Evolutionary conservation across 2,888 invertebrate genomes (phyloP).

Genomic region (Calameuta filiformis): DNA sequence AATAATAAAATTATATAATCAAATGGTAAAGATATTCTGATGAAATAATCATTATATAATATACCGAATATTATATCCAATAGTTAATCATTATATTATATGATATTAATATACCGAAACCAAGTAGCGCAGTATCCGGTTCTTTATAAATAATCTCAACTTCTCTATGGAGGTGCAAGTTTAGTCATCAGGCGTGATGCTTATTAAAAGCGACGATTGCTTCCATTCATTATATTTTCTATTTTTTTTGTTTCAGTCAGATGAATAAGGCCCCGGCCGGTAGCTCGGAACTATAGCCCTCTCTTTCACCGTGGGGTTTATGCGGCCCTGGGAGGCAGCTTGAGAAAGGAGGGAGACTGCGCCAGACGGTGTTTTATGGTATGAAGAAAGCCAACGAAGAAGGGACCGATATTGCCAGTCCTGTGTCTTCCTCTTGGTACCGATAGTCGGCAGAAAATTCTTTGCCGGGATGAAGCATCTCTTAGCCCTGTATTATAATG

Average conservation of each 20-base stretch:
- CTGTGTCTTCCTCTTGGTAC: background rate
- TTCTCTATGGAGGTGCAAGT: background rate
- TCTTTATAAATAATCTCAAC: background rate
- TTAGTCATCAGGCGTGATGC: constrained; percentile 20
- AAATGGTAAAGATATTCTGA: background rate
- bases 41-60: too few relatives aligned
- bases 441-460: background rate
- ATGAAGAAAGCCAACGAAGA: background rate
- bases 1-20: background rate
- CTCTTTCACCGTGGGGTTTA: constrained; percentile 21
- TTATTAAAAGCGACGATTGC: constrained; percentile 41
- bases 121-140: background rate
- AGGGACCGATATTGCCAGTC: background rate
- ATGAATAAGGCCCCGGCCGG: constrained; percentile 31
- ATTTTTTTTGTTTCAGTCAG: background rate
- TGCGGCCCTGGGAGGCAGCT: constrained; percentile 8
- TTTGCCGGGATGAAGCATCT: background rate
- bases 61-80: too few relatives aligned
- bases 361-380: constrained; percentile 5
- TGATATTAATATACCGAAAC: background rate
- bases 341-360: background rate
- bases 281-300: constrained; percentile 36
- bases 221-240: constrained; percentile 55
- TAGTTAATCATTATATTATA: background rate
- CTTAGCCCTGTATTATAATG: background rate